Evolutionary conservation across 2,888 invertebrate species (phyloP).

Genomic region (Aplocera efformata): DNA sequence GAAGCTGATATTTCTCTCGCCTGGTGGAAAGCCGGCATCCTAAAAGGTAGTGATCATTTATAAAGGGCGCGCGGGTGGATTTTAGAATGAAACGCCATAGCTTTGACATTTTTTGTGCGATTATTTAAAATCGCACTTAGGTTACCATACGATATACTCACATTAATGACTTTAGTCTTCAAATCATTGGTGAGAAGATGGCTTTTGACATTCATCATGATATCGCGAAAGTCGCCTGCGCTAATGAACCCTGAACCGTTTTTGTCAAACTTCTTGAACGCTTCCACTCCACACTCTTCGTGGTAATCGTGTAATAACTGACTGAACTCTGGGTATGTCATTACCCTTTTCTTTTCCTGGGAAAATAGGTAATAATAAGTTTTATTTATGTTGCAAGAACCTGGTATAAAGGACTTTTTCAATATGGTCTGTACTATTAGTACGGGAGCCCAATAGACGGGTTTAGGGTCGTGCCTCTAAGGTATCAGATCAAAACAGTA

Average conservation of each 20-base stretch:
- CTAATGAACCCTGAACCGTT: constrained; percentile 95
- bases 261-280: constrained; percentile 94
- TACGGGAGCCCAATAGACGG: no score
- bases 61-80: no score
- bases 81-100: no score
- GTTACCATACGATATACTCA: constrained; percentile 67
- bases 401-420: no score
- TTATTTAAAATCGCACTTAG: no score
- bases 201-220: constrained; percentile 96
- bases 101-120: no score
- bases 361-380: neutral
- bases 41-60: constrained; percentile 60
- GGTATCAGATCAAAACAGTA: no score
- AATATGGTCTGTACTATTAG: no score
- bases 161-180: constrained; percentile 93
- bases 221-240: constrained; percentile 95
- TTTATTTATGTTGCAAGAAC: no score
- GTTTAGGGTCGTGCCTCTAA: no score
- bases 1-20: constrained; percentile 93
- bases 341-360: constrained; percentile 90
- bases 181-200: constrained; percentile 97
- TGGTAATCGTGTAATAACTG: constrained; percentile 99
- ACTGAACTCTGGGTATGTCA: constrained; percentile 97
- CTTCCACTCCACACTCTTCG: constrained; percentile 98
- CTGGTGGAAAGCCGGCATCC: constrained; percentile 87